Conservation (phyloP, 2,888 invertebrate genomes). For the Apodemia hepburni region DNA sequence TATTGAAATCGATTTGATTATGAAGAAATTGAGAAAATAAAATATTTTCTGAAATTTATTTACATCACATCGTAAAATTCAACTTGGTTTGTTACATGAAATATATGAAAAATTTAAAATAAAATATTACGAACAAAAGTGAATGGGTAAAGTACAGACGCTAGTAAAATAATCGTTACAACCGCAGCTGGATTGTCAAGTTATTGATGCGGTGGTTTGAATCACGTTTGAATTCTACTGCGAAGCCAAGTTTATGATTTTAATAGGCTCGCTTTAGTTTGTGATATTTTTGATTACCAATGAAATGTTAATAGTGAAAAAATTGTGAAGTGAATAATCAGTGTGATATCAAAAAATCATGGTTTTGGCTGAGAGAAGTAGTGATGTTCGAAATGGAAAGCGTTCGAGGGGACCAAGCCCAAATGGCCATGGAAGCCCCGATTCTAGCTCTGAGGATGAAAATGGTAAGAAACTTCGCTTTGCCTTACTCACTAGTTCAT, state of each 20-base stretch:
- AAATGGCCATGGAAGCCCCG: constrained; percentile 89
- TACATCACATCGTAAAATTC: neutral
- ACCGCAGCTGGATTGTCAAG: constrained; percentile 64
- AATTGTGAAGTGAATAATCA: constrained; percentile 41
- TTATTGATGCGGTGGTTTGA: constrained; percentile 81
- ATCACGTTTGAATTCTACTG: constrained; percentile 77
- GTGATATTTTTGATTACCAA: constrained; percentile 32
- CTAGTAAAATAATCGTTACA: constrained; percentile 47
- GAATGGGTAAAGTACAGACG: constrained; percentile 67
- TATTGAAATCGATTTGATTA: neutral
- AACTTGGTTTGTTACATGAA: neutral
- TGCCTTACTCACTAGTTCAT: neutral
- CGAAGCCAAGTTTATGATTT: constrained; percentile 56
- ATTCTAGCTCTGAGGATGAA: constrained; percentile 93
- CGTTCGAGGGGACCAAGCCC: constrained; percentile 96
- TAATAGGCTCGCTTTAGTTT: constrained; percentile 39
- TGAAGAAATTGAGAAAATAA: neutral
- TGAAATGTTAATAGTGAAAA: constrained; percentile 34
- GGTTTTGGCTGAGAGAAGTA: constrained; percentile 94
- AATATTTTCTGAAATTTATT: neutral
- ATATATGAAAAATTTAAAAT: neutral
- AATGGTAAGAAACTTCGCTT: constrained; percentile 77
- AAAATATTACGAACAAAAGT: constrained; percentile 37
- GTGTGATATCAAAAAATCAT: constrained; percentile 73
- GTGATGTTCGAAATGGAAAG: constrained; percentile 92